Percentiles rank a stretch among this genome's conserved stretches.
phyloP scores from a whole-genome alignment of 1,140 invertebrate species.

The Charaxes varanes region DNA sequence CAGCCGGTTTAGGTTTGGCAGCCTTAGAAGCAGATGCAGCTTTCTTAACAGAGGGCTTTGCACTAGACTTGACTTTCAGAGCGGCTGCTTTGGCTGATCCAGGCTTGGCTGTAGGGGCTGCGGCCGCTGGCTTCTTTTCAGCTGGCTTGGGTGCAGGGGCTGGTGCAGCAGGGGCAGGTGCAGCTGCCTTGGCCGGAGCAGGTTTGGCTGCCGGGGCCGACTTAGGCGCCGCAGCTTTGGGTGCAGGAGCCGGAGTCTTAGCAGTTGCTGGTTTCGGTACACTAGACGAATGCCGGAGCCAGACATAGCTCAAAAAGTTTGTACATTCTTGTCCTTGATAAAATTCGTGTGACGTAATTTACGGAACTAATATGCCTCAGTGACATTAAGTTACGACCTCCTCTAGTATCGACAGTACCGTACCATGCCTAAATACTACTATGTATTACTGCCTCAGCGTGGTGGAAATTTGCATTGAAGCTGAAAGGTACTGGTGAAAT shows the following conservation, averaged over 20 bases:
- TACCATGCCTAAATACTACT: too few species aligned
- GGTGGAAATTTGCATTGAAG: too few species aligned
- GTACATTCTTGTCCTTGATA: too few species aligned
- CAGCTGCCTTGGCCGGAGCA: constrained; percentile 70
- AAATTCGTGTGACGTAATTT: too few species aligned
- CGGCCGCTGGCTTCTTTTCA: constrained; percentile 66
- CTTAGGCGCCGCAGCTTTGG: constrained; percentile 53
- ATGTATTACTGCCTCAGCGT: too few species aligned
- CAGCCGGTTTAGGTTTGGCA: constrained; percentile 67
- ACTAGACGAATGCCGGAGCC: too few species aligned
- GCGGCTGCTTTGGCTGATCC: constrained; percentile 72
- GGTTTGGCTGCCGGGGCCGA: constrained; percentile 61
- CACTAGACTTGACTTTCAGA: constrained; percentile 75
- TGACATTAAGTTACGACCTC: too few species aligned
- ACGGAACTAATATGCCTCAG: too few species aligned
- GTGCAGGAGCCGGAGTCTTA: constrained; percentile 52
- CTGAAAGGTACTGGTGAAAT: too few species aligned
- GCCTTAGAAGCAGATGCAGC: constrained; percentile 66
- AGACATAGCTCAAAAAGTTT: too few species aligned
- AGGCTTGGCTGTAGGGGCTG: constrained; percentile 62
- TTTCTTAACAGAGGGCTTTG: constrained; percentile 71
- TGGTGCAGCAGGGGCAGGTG: constrained; percentile 70
- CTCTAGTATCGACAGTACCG: too few species aligned
- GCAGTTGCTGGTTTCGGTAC: constrained; percentile 53
- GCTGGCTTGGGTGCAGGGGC: constrained; percentile 69